Base-by-base conservation (phyloP, 1,140 invertebrate species). In the Drosophila kohkoa region DNA sequence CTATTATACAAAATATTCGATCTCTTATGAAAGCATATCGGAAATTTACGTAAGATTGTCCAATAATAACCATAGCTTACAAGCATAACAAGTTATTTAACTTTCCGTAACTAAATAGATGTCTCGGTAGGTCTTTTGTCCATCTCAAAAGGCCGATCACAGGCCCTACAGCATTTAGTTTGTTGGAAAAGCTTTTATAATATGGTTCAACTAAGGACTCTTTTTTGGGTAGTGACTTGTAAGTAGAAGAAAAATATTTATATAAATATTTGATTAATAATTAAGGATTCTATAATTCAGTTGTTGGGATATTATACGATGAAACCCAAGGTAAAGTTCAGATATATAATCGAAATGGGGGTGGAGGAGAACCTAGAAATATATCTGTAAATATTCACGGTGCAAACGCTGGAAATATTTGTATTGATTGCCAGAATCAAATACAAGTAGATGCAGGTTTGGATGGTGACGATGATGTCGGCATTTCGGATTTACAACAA, bases 351-450 rank as follows among this genome's bases (percentile, higher is more conserved):
- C 52, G 52, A 10, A 32, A 55, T 16, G 5, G 3, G 3, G 2
- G 16, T 32, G 52, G 52, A 2, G 5, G 15, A 8, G 13, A 13
- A 8, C 30, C 30, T 3, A 15, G 52, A 15, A 55, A 55, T 10
- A 55, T 55, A 1, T 55, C 52, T 1, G 52, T 55, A n/a, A 32
- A 55, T 55, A 55, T 55, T 16, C n/a, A 11, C 10, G 52, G 52
- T 13, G 1, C 52, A 0, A 55, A 55, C 15, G 52, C 13, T 2
- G 52, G 52, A 15, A 55, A 15, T 38, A 55, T 55, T 38, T 55
- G 52, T 5, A 55, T 55, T 38, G 52, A 55, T 35, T 55, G 52
- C 15, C 52, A 55, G 52, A 55, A 38, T n/a, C 52, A 55, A 15
- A 38, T 55, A 55, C 52, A 55, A 55, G 13, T 55, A 3, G 52